Conservation (phyloP, 2,888 invertebrate species). For the Caenorhabditis sp. region DNA sequence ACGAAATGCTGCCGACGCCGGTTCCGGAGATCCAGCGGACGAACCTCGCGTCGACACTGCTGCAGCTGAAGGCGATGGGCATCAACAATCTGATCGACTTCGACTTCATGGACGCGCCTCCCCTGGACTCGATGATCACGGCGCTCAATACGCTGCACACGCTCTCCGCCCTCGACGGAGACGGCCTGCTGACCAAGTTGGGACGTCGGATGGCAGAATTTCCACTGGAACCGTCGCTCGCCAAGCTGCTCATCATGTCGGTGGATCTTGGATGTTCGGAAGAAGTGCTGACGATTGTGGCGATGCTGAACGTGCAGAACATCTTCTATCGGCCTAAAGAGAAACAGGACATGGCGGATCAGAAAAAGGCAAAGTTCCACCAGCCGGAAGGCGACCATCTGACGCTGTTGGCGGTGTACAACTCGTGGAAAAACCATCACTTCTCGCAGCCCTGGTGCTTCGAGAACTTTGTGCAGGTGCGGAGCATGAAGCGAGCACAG, state of each 20-base stretch:
- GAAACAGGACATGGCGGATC: constrained; percentile 96
- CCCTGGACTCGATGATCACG: constrained; percentile 90
- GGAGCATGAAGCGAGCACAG: constrained; percentile 92
- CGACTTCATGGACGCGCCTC: constrained; percentile 99
- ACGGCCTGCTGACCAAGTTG: constrained; percentile 82
- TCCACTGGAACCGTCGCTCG: constrained; percentile 95
- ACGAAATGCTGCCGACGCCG: constrained; percentile 98
- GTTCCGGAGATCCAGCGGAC: constrained; percentile 99
- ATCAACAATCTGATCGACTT: constrained; percentile 98
- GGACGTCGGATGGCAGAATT: constrained; percentile 98
- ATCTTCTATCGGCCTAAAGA: constrained; percentile 92
- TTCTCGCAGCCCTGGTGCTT: constrained; percentile 99
- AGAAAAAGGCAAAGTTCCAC: constrained; percentile 99
- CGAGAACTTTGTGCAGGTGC: constrained; percentile 97
- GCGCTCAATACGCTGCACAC: constrained; percentile 97
- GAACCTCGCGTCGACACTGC: constrained; percentile 94
- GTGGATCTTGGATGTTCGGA: constrained; percentile 97
- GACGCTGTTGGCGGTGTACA: constrained; percentile 96
- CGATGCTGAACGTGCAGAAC: constrained; percentile 98
- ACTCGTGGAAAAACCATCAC: constrained; percentile 99
- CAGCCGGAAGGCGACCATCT: constrained; percentile 98
- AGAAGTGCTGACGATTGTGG: constrained; percentile 97
- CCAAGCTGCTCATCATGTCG: constrained; percentile 99
- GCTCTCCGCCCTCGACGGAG: constrained; percentile 93
- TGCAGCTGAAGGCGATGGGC: constrained; percentile 98